Evolutionary conservation across 2,797 vertebrate genomes (phyloP), one percentile per base, ranked within the genome.

Genomic region (Pseudochromis fuscus): DNA sequence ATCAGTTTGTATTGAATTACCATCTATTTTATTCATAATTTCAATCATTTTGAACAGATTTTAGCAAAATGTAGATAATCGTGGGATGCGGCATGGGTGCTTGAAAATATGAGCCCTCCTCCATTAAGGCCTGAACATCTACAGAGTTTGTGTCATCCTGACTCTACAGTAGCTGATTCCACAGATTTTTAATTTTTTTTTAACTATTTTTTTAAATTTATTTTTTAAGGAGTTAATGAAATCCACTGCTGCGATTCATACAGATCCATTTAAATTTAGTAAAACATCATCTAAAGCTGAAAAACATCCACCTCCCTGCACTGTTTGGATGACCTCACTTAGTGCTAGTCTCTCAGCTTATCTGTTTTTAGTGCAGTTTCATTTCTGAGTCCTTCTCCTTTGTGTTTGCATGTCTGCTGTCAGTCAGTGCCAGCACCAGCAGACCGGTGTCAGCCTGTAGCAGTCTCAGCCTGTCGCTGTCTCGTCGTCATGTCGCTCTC

Each of bases 401-500:
- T 9, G 25, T 31, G 18, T 74, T 59, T 49, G 56, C 35, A 30
- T 63, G 65, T 77, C 51, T 84, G 24, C 42, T 64, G 57, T 75
- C 33, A 21, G 44, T 52, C 64, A 67, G 65, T 4, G 59, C 27
- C 65, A 82, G 66, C 46, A 30, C 25, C 67, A 67, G 67, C 61
- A 75, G 67, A 53, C 49, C 57, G 78, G 88, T 92, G 88, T 87
- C 90, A 83, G 82, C 53, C 84, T 61, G 85, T 89, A 84, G 78
- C 81, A 50, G 83, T 37, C 83, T 60, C 83, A 42, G 82, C 69
- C 77, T 78, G 73, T 82, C 81, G 77, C 83, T 25, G 63, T 24
- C 40, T 52, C 4, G 0, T 82, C 65, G 81, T 83, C 30, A 37
- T 74, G 67, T 74, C 45, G 45, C 45, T 60, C 71, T 70, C 64